Conservation (phyloP, 2,888 invertebrate species). For the Fabriciana adippe region DNA sequence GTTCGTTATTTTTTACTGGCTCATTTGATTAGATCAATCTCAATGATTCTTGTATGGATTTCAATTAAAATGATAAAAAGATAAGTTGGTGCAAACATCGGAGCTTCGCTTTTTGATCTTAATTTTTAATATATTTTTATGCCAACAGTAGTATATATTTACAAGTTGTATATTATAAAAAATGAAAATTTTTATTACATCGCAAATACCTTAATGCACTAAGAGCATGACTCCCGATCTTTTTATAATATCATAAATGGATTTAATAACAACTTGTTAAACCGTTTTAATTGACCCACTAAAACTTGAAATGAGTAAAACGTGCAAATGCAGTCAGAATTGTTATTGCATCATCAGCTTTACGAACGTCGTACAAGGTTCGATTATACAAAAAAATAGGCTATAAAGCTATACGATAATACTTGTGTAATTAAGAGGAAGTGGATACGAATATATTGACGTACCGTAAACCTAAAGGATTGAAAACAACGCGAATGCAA, state of each 20-base stretch:
- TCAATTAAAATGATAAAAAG: conserved; percentile 74
- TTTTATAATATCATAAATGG: conserved; percentile 33
- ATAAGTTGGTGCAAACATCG: conserved; percentile 68
- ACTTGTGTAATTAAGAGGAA: conserved; percentile 74
- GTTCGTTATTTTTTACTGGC: conserved; percentile 75
- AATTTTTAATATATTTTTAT: conserved; percentile 19
- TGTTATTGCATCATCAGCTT: conserved; percentile 50
- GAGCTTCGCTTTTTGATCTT: conserved; percentile 45
- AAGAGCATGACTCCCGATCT: conserved; percentile 17
- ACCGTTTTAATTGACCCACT: conserved; percentile 38
- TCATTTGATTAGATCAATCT: conserved; percentile 79
- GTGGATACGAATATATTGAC: conserved; percentile 78
- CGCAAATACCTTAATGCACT: conserved; percentile 14
- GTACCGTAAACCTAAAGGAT: conserved; percentile 77
- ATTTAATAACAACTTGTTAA: conserved; percentile 41
- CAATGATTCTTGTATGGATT: conserved; percentile 76
- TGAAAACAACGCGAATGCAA: conserved; percentile 77
- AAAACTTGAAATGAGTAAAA: conserved; percentile 31
- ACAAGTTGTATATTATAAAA: conserved; percentile 2
- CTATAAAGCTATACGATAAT: conserved; percentile 72
- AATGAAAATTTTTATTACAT: conserved; percentile 6
- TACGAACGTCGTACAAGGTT: conserved; percentile 45
- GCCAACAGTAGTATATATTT: conserved; percentile 14
- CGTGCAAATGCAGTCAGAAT: conserved; percentile 33
- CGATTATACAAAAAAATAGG: conserved; percentile 64